phyloP scores from a whole-genome alignment of 1,140 invertebrate genomes.

The Plectrocnemia conspersa region DNA sequence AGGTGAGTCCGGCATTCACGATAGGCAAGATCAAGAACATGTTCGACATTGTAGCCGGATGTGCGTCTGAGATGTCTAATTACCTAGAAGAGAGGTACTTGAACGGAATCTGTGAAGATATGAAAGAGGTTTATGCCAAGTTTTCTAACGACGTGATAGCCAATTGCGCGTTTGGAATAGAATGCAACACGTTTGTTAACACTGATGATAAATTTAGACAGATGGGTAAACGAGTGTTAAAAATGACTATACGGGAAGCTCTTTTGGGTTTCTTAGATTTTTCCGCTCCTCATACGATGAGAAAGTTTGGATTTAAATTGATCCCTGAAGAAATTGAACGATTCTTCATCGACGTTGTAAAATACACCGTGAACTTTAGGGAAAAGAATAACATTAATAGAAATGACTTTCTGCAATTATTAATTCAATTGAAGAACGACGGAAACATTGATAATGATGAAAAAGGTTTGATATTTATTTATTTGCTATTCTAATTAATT shows the following conservation, averaged over 20 bases:
- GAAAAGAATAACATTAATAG: slow-evolving; percentile 40
- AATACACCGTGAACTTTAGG: slow-evolving; percentile 42
- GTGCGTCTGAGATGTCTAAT: slow-evolving; percentile 42
- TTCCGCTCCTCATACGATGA: background rate
- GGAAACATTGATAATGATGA: slow-evolving; percentile 34
- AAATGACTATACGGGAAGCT: background rate
- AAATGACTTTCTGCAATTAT: slow-evolving; percentile 45
- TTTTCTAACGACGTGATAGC: slow-evolving; percentile 42
- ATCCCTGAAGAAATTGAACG: background rate
- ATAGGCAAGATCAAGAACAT: slow-evolving; percentile 39
- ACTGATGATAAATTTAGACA: slow-evolving; percentile 1
- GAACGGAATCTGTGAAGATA: slow-evolving; percentile 43
- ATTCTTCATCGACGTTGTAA: slow-evolving; percentile 40
- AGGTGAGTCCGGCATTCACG: slow-evolving; percentile 40
- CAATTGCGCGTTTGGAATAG: background rate
- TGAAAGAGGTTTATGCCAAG: slow-evolving; percentile 54
- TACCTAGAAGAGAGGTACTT: slow-evolving; percentile 40
- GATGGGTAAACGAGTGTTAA: background rate
- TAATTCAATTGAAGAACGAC: slow-evolving; percentile 41
- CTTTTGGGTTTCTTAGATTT: background rate
- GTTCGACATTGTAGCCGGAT: slow-evolving; percentile 41
- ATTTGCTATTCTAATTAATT: too few species aligned
- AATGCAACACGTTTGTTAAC: background rate
- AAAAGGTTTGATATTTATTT: too few species aligned
- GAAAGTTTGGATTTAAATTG: background rate